Percentiles rank a stretch among this genome's conserved stretches.
Conservation (phyloP, 2,113 vertebrate species). For the Gracilinanus agilis region DNA sequence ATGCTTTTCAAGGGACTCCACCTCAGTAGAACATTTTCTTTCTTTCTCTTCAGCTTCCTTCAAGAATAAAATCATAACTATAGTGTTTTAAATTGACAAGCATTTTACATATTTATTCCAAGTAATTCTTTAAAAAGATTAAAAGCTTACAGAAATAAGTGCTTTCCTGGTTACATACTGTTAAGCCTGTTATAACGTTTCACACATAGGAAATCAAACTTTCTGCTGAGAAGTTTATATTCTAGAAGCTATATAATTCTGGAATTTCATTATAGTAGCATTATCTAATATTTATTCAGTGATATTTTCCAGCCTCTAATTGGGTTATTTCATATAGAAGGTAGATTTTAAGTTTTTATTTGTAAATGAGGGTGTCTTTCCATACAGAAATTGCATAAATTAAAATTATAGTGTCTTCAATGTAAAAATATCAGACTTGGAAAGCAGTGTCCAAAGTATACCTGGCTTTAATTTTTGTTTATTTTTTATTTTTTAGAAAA, state of each 20-base stretch:
- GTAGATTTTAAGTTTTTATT: neutral
- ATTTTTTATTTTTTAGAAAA: too few species aligned
- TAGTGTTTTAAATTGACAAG: neutral
- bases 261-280: neutral
- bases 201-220: neutral
- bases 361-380: neutral
- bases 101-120: slow-evolving; percentile 9
- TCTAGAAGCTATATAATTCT: slow-evolving; percentile 13
- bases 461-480: too few species aligned
- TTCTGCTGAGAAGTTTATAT: neutral
- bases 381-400: neutral
- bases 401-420: neutral
- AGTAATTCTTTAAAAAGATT: too few species aligned
- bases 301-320: slow-evolving; percentile 31
- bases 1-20: slow-evolving; percentile 84
- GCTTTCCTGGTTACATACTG: neutral
- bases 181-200: neutral
- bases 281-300: neutral
- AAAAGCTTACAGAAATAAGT: neutral
- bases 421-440: neutral
- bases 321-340: slow-evolving; percentile 8
- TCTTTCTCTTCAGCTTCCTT: slow-evolving; percentile 86
- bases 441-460: neutral
- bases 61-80: slow-evolving; percentile 11
- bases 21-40: slow-evolving; percentile 81